Base-by-base conservation (phyloP, 2,113 vertebrate genomes). In the Empidonax traillii region DNA sequence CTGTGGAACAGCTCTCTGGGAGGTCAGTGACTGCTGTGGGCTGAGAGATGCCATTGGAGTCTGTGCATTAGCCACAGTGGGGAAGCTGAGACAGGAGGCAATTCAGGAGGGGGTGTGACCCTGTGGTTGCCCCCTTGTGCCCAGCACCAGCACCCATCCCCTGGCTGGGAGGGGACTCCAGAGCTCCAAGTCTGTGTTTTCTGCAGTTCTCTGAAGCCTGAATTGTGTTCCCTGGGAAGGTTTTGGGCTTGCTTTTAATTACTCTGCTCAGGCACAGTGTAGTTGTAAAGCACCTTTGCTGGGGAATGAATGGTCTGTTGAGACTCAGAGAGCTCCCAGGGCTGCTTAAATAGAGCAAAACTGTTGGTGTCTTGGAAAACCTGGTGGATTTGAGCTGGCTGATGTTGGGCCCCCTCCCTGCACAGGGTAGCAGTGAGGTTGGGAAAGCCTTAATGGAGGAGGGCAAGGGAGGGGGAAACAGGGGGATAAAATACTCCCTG, bases 11-110 rank as follows among this genome's bases (percentile, higher is more conserved):
- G 58, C n/a, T 31, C n/a, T 9, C 53, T 2, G 56, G 65, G 58
- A 59, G 53, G 22, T 3, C 51, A 19, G 75, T 5, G 39, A 2
- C 55, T 43, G 53, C 59, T 47, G n/a, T 31, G 83, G 15, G 10
- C 16, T 2, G 6, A 41, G 4, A 0, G 25, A 2, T 4, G 13
- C 52, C 1, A 0, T 0, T 12, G 56, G 47, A 77, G 18, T 16
- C 4, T 4, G 39, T 19, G 44, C 12, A 1, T 17, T 5, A 19
- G 25, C 22, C 58, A 11, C 51, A 33, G 56, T 1, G 31, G 66
- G 71, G 52, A 53, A 63, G 63, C 56, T 2, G 6, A 80, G 89
- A 53, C 66, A 53, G 27, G 14, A 2, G 37, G 9, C 15, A 27
- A 10, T 23, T 39, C 31, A 24, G 71, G 28, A 25, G 52, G n/a